Percentiles rank a stretch among this genome's conserved stretches.
phyloP scores from a whole-genome alignment of 2,888 invertebrate species.

The Scaptomyza cyrtandrae region DNA sequence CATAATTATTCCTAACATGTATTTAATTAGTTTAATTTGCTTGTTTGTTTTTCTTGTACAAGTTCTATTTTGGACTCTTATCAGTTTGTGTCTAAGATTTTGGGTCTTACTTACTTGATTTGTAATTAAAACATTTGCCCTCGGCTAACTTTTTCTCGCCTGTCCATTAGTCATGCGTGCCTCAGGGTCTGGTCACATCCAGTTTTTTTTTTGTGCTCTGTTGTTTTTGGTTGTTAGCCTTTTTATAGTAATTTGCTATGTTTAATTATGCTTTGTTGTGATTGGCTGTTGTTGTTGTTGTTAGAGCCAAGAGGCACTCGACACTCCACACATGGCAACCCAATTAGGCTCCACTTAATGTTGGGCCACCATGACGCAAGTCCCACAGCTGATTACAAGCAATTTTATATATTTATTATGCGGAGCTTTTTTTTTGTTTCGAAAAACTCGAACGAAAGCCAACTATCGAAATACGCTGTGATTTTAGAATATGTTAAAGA shows the following conservation, averaged over 20 bases:
- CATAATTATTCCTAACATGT: no score
- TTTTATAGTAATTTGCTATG: slow-evolving; percentile 23
- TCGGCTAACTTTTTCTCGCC: slow-evolving; percentile 36
- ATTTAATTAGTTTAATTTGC: no score
- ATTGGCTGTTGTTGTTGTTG: slow-evolving; percentile 37
- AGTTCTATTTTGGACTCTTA: neutral
- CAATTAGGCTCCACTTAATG: slow-evolving; percentile 66
- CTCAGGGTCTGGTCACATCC: slow-evolving; percentile 17
- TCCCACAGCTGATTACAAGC: slow-evolving; percentile 61
- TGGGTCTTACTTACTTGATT: slow-evolving; percentile 42
- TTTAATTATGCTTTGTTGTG: slow-evolving; percentile 56
- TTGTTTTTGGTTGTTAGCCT: slow-evolving; percentile 2
- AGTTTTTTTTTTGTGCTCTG: neutral
- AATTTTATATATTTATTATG: slow-evolving; percentile 26
- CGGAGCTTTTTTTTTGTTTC: slow-evolving; percentile 6
- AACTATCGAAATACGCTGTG: slow-evolving; percentile 14
- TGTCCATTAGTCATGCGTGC: slow-evolving; percentile 59
- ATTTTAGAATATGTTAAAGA: neutral
- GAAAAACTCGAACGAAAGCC: neutral
- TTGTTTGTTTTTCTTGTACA: neutral
- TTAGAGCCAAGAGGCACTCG: slow-evolving; percentile 31
- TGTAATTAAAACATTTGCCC: slow-evolving; percentile 64
- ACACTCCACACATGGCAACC: slow-evolving; percentile 51
- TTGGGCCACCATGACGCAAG: slow-evolving; percentile 23
- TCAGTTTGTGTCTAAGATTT: slow-evolving; percentile 26